These are phyloP conservation scores for Entomobrya multifasciata DNA, from an alignment of 2,888 invertebrate species.

Conservation along the genomic window DNA sequence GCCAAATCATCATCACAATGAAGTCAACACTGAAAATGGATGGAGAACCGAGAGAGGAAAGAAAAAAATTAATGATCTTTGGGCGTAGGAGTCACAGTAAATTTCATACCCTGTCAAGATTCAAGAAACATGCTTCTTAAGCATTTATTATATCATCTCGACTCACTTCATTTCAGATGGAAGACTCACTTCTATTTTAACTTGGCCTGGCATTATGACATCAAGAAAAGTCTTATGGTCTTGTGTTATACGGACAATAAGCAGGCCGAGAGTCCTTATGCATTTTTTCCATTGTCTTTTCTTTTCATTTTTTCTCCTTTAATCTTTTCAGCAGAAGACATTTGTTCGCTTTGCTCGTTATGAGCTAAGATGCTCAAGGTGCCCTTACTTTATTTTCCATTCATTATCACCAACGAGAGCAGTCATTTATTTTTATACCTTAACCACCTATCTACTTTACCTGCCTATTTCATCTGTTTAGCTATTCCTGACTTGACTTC, in stretches of 20 bases:
- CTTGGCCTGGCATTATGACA: too few relatives aligned
- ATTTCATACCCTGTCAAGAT: slow-evolving; percentile 67
- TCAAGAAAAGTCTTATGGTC: too few relatives aligned
- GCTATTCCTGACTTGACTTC: neutral
- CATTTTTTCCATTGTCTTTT: slow-evolving; percentile 35
- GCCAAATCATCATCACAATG: neutral
- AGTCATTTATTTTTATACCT: neutral
- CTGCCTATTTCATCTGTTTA: too few relatives aligned
- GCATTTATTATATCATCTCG: slow-evolving; percentile 29
- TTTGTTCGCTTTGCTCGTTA: neutral
- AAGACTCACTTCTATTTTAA: neutral
- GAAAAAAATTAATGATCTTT: slow-evolving; percentile 66
- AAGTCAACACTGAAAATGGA: too few relatives aligned
- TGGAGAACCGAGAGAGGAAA: slow-evolving; percentile 28
- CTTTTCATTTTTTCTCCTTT: neutral
- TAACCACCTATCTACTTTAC: neutral
- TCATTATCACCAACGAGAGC: neutral
- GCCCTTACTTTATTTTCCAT: slow-evolving; percentile 21
- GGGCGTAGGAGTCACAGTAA: slow-evolving; percentile 72
- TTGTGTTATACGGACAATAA: neutral
- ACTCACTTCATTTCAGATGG: slow-evolving; percentile 9
- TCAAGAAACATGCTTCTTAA: slow-evolving; percentile 34
- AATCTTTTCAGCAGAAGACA: slow-evolving; percentile 2
- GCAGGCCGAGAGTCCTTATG: slow-evolving; percentile 21
- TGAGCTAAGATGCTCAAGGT: neutral